Percentiles rank a stretch among this genome's conserved stretches.
phyloP scores from a whole-genome alignment of 1,140 invertebrate genomes.

The Xylocopa sonorina region DNA sequence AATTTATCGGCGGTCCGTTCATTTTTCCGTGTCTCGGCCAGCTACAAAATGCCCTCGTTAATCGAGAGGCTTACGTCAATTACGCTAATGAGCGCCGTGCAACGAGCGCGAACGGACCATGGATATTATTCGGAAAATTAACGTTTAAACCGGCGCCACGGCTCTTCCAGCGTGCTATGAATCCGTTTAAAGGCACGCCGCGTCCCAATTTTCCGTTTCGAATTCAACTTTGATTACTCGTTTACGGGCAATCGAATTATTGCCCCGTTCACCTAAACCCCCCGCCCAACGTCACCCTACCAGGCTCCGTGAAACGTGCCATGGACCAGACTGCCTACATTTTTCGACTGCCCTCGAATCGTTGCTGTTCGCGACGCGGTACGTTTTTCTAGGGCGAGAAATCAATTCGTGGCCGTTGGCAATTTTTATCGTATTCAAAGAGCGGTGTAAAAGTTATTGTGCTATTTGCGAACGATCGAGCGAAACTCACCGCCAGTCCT shows the following conservation, averaged over 20 bases:
- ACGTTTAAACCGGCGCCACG: slow-evolving; percentile 4
- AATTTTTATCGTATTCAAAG: too few relatives aligned
- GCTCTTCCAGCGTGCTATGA: not conserved
- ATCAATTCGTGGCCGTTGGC: too few relatives aligned
- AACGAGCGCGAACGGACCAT: slow-evolving; percentile 38
- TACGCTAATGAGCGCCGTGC: slow-evolving; percentile 56
- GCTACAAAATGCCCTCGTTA: slow-evolving; percentile 57
- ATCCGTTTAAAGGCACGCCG: slow-evolving; percentile 23
- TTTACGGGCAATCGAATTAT: slow-evolving; percentile 1
- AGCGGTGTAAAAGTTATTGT: too few relatives aligned
- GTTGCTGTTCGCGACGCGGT: too few relatives aligned
- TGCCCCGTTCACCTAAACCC: not conserved
- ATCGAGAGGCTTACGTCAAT: slow-evolving; percentile 64
- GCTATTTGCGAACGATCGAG: too few relatives aligned
- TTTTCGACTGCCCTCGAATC: not conserved
- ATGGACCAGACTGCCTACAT: not conserved
- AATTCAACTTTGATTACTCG: not conserved
- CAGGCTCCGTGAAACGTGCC: not conserved
- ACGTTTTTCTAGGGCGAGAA: too few relatives aligned
- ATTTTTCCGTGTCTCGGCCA: slow-evolving; percentile 31
- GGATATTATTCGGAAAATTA: slow-evolving; percentile 45
- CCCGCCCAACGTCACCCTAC: not conserved
- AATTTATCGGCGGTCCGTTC: slow-evolving; percentile 47
- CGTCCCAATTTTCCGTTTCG: slow-evolving; percentile 1
- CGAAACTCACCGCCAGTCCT: slow-evolving; percentile 71